Base-by-base conservation (phyloP, 2,797 vertebrate genomes). In the Acrocephalus scirpaceus region DNA sequence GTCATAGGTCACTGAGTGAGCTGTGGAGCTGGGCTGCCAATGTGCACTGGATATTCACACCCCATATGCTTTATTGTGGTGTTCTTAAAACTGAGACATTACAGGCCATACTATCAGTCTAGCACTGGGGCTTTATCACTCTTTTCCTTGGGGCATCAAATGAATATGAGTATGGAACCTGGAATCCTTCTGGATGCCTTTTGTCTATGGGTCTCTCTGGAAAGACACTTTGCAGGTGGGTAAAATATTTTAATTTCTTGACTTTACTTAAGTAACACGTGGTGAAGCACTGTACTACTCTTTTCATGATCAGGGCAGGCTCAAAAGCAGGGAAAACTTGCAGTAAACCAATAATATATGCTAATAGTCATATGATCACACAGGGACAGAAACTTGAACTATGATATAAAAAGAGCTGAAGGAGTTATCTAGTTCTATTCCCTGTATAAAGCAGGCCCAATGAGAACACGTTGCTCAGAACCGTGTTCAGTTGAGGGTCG, bases 1-100 rank as follows among this genome's bases (percentile, higher is more conserved):
- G 18, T 50, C 34, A 40, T 74, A 76, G 67, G 75, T 94, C 95
- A 77, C 89, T 84, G 78, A 93, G 62, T 66, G 72, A 96, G 74
- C 42, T 40, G 53, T 79, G 87, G 50, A 90, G 29, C 66, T 88
- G 54, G 40, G 50, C 44, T 13, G 36, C 29, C 82, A n/a, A 7
- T 56, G 23, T 79, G 47, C 36, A 51, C 29, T 53, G 34, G 51
- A 17, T 22, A 65, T 92, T 95, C 78, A 76, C n/a, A 91, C 53
- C 36, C n/a, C 9, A 36, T 54, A n/a, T 60, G 23, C 34, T 90
- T 79, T 79, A 73, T 62, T 89, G 34, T 58, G 27, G 6, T 69
- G 30, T 48, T 60, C 50, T 32, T 85, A 79, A 75, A 95, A 90
- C 32, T 25, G 77, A 81, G 19, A 88, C 66, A 7, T 51, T 93